These are phyloP conservation scores for Chaetorhynchus papuensis DNA, from an alignment of 2,113 vertebrate genomes.

Conservation along the genomic window DNA sequence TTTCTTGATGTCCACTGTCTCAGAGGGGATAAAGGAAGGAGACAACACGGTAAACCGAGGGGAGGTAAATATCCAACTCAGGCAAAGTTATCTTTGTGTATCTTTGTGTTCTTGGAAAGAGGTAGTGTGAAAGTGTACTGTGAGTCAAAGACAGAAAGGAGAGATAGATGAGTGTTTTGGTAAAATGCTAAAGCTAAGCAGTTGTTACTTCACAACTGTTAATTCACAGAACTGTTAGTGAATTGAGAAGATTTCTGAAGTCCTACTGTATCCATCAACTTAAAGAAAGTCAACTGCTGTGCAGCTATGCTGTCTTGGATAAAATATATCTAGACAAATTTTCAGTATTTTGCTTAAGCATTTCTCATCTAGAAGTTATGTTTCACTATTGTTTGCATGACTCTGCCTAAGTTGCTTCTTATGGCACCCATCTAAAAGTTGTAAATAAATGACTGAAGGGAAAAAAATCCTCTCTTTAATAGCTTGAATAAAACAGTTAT, in stretches of 20 bases:
- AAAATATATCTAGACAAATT: neutral
- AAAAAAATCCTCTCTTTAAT: neutral
- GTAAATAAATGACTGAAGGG: neutral
- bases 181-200: neutral
- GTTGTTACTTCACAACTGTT: neutral
- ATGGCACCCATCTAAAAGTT: neutral
- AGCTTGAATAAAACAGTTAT: neutral
- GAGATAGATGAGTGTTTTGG: neutral
- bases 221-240: neutral
- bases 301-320: neutral
- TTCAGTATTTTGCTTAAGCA: neutral
- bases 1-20: neutral
- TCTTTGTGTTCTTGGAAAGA: neutral
- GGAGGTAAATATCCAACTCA: neutral
- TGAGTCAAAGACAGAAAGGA: neutral
- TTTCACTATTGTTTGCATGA: neutral
- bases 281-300: neutral
- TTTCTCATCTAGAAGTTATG: neutral
- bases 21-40: neutral
- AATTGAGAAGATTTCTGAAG: neutral
- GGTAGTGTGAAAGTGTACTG: neutral
- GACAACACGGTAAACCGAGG: neutral
- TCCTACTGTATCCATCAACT: neutral
- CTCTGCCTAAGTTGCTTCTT: neutral
- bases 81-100: neutral